A percentile compares a stretch with the other conserved stretches of the same genome.
Conservation (phyloP, 2,113 vertebrate species). For the Aptenodytes forsteri region DNA sequence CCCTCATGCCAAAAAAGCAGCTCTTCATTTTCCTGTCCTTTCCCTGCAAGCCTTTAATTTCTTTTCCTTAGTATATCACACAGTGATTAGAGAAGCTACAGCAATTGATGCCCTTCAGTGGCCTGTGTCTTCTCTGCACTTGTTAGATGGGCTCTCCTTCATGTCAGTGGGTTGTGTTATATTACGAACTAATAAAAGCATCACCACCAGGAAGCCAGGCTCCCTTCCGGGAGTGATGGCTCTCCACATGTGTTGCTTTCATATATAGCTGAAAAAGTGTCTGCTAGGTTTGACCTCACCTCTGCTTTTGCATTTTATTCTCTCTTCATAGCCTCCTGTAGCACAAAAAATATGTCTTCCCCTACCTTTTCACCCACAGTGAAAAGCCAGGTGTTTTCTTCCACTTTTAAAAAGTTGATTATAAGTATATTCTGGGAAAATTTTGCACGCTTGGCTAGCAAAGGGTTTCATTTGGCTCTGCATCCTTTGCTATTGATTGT, state of each 20-base stretch:
- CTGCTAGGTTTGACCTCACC: neutral
- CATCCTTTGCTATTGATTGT: neutral
- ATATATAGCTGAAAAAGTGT: neutral
- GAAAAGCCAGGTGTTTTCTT: neutral
- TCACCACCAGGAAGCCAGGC: neutral
- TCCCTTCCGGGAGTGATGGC: neutral
- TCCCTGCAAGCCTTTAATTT: neutral
- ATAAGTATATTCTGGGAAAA: neutral
- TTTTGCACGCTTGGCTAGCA: neutral
- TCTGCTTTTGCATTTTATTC: neutral
- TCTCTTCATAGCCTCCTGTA: neutral
- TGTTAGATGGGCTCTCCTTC: neutral
- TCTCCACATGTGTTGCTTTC: neutral
- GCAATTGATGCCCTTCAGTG: neutral
- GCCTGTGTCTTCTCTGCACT: neutral
- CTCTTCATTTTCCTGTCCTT: neutral
- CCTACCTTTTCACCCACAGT: neutral
- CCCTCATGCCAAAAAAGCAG: neutral
- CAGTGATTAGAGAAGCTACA: neutral
- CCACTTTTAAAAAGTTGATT: neutral
- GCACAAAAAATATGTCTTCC: neutral
- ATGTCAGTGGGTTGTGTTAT: neutral
- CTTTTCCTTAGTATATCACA: neutral
- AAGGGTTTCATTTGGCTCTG: neutral
- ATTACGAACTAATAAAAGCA: conserved; percentile 15